These are phyloP conservation scores for Actinia equina DNA, from an alignment of 64 coral and sea anemone species.

Conservation along the genomic window DNA sequence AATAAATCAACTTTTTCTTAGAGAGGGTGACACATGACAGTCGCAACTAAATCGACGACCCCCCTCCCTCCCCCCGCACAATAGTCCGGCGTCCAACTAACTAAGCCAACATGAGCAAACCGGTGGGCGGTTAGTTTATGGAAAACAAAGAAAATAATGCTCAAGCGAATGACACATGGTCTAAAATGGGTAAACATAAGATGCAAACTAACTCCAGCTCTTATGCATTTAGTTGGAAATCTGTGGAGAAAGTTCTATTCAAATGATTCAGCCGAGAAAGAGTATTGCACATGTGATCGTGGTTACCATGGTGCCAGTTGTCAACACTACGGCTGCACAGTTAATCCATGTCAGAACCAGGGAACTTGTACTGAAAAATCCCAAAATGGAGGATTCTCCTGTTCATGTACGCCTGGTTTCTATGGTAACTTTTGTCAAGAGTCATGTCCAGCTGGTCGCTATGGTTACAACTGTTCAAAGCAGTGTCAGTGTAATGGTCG, in stretches of 20 bases:
- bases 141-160: too few relatives aligned
- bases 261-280: background rate
- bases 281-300: constrained; percentile 76
- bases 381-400: constrained; percentile 33
- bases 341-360: constrained; percentile 76
- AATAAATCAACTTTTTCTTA: too few relatives aligned
- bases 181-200: background rate
- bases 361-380: constrained; percentile 46
- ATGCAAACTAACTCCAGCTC: background rate
- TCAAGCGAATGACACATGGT: too few relatives aligned
- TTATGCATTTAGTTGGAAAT: constrained; percentile 13
- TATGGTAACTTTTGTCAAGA: constrained; percentile 65
- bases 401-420: constrained; percentile 66
- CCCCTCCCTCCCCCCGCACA: too few relatives aligned
- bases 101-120: too few relatives aligned
- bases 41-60: too few relatives aligned
- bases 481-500: constrained; percentile 54
- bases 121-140: too few relatives aligned
- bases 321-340: constrained; percentile 79
- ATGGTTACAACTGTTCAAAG: constrained; percentile 67
- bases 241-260: background rate
- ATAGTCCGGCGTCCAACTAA: too few relatives aligned
- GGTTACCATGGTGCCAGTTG: constrained; percentile 91
- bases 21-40: too few relatives aligned
- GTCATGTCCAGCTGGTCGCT: constrained; percentile 70